Evolutionary conservation across 2,113 vertebrate species (phyloP).

Genomic region (Paralichthys olivaceus): DNA sequence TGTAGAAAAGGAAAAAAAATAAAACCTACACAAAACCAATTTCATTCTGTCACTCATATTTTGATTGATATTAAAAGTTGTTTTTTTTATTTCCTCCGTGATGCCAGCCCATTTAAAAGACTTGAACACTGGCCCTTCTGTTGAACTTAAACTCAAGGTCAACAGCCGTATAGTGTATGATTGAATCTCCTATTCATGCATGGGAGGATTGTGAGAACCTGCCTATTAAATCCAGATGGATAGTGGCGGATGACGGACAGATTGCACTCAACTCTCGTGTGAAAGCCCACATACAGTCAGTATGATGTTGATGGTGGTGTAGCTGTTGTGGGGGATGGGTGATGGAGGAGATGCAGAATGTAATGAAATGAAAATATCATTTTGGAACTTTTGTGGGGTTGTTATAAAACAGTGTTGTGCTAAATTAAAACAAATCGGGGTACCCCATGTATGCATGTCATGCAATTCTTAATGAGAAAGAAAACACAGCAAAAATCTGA

Average conservation of each 20-base stretch:
- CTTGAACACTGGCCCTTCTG: neutral
- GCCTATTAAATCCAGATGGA: slow-evolving; percentile 53
- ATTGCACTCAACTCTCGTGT: slow-evolving; percentile 36
- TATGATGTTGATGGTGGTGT: slow-evolving; percentile 7
- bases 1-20: no score
- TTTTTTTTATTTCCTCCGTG: neutral
- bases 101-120: slow-evolving; percentile 34
- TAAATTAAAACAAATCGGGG: no score
- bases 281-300: slow-evolving; percentile 24
- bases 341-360: neutral
- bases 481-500: neutral
- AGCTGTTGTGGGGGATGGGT: slow-evolving; percentile 45
- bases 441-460: neutral
- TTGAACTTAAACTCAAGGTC: slow-evolving; percentile 50
- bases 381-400: neutral
- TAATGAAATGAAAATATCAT: slow-evolving; percentile 10
- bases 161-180: slow-evolving; percentile 29
- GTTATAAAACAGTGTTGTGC: neutral
- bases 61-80: no score
- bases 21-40: no score
- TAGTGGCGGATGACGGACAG: slow-evolving; percentile 57
- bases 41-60: no score
- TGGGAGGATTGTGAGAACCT: slow-evolving; percentile 29
- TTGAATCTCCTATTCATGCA: slow-evolving; percentile 52
- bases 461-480: neutral